Percentiles rank a stretch among this genome's conserved stretches.
These are phyloP conservation scores for Raja brachyura DNA, from an alignment of 2,113 vertebrate species.

Conservation along the genomic window DNA sequence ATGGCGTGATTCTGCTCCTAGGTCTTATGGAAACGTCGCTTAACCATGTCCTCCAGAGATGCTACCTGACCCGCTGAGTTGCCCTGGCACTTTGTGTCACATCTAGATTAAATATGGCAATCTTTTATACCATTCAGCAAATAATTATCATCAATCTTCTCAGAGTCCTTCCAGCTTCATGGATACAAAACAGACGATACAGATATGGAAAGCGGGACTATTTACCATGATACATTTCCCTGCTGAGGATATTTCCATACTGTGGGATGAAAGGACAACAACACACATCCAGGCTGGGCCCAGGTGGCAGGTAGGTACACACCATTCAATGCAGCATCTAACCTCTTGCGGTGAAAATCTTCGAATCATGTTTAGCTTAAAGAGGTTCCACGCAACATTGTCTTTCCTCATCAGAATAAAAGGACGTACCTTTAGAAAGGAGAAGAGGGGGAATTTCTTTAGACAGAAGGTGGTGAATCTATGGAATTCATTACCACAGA, in stretches of 20 bases:
- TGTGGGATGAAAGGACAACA: constrained; percentile 92
- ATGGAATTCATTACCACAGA: too few species aligned
- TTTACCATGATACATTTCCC: constrained; percentile 81
- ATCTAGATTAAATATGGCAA: not conserved
- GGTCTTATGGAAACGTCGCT: too few species aligned
- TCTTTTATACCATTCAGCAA: not conserved
- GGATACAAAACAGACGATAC: constrained; percentile 64
- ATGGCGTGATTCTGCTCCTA: too few species aligned
- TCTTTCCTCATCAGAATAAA: not conserved
- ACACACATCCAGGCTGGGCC: constrained; percentile 84
- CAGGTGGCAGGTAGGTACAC: constrained; percentile 87
- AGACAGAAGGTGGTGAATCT: too few species aligned
- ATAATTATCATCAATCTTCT: not conserved
- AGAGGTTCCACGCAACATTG: not conserved
- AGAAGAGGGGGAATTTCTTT: too few species aligned
- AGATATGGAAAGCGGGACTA: constrained; percentile 79
- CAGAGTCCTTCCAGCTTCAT: constrained; percentile 77
- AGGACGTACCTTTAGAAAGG: too few species aligned
- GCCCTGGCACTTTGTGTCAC: not conserved
- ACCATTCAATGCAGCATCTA: not conserved
- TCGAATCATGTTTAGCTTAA: not conserved
- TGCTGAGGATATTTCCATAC: constrained; percentile 70
- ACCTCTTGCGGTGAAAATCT: not conserved
- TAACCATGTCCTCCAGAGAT: too few species aligned
- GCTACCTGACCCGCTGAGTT: too few species aligned